These are phyloP conservation scores for Zaprionus tsacasi DNA, from an alignment of 1,140 invertebrate species.

Conservation along the genomic window DNA sequence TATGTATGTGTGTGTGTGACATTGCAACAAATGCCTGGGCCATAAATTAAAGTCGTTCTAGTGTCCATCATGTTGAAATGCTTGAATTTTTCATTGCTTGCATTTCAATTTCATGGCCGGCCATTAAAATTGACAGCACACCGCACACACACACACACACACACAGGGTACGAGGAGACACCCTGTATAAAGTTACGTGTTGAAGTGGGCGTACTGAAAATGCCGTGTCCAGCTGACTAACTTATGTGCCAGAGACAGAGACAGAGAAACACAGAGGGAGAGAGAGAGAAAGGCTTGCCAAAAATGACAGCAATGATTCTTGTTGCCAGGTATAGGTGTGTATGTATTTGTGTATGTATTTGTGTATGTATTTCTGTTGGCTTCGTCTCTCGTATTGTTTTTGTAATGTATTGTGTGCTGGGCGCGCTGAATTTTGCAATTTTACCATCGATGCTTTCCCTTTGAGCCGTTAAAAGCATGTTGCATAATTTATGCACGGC, in stretches of 20 bases:
- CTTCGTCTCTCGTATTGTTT: slow-evolving; percentile 13
- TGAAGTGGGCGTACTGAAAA: slow-evolving; percentile 34
- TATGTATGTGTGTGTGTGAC: slow-evolving; percentile 23
- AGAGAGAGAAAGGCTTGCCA: slow-evolving; percentile 34
- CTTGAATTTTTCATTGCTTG: slow-evolving; percentile 78
- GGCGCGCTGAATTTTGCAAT: slow-evolving; percentile 41
- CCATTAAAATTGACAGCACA: slow-evolving; percentile 74
- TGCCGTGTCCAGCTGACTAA: slow-evolving; percentile 12
- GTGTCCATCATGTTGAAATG: slow-evolving; percentile 81
- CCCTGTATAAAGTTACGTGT: slow-evolving; percentile 38
- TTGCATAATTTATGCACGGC: slow-evolving; percentile 72
- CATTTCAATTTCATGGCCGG: slow-evolving; percentile 78
- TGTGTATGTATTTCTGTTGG: too few relatives aligned
- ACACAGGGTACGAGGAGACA: slow-evolving; percentile 9
- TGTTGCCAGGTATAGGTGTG: slow-evolving; percentile 16
- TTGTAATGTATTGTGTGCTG: slow-evolving; percentile 14
- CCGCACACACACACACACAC: slow-evolving; percentile 33
- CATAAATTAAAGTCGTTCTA: slow-evolving; percentile 69
- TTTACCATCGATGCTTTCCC: slow-evolving; percentile 28
- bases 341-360: neutral
- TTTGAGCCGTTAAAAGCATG: slow-evolving; percentile 71
- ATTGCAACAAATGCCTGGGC: slow-evolving; percentile 50
- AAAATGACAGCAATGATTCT: slow-evolving; percentile 36
- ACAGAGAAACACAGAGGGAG: neutral
- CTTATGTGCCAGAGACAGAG: neutral